Evolutionary conservation across 1,140 invertebrate species (phyloP).

Genomic region (Trinorchestia longiramus): DNA sequence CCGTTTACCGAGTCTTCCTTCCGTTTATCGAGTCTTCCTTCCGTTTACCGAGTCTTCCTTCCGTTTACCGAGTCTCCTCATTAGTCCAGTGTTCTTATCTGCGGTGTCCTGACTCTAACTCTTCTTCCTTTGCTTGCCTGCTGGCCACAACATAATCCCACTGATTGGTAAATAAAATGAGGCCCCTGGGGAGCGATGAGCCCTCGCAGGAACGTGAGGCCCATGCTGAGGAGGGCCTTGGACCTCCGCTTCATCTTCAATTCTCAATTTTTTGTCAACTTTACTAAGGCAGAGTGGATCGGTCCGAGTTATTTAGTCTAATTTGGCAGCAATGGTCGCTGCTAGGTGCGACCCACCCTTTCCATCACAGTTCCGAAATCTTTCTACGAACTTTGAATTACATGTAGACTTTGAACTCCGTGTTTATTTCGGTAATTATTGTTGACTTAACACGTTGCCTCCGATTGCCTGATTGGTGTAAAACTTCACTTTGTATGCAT

Average conservation of each 20-base stretch:
- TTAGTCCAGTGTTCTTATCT: neutral
- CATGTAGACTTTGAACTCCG: no score
- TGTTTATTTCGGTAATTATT: no score
- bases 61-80: neutral
- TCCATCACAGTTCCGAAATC: no score
- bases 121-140: neutral
- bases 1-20: neutral
- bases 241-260: neutral
- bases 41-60: neutral
- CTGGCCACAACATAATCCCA: slow-evolving; percentile 33
- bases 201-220: slow-evolving; percentile 44
- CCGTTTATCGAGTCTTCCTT: neutral
- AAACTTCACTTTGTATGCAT: no score
- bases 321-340: neutral
- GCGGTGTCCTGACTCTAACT: neutral
- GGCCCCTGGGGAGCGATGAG: slow-evolving; percentile 44
- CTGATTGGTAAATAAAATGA: slow-evolving; percentile 55
- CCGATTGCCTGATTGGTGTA: no score
- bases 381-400: no score
- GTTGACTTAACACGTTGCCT: no score
- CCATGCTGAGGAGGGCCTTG: neutral
- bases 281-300: slow-evolving; percentile 33
- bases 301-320: slow-evolving; percentile 30
- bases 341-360: neutral
- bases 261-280: slow-evolving; percentile 32